Evolutionary conservation across 2,797 vertebrate species (phyloP).

Genomic region (Sebastes umbrosus): DNA sequence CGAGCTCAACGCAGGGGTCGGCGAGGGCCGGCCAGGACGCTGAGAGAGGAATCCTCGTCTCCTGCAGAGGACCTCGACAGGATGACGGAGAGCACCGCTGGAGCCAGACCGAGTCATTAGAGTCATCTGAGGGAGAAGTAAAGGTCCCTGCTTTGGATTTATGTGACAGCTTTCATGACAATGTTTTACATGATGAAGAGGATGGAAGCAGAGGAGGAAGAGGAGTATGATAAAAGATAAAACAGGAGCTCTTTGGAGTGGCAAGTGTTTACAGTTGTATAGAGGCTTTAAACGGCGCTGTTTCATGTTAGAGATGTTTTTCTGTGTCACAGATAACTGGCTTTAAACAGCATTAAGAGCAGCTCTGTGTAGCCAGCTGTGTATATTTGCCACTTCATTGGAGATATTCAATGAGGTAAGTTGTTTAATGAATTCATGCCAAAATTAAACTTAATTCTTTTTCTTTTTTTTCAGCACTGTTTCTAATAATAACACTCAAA

Average conservation of each 20-base stretch:
- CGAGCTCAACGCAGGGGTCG: slow-evolving; percentile 31
- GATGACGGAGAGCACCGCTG: slow-evolving; percentile 40
- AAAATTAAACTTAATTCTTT: not conserved
- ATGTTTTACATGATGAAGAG: slow-evolving; percentile 22
- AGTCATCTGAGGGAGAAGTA: slow-evolving; percentile 8
- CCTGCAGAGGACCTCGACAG: slow-evolving; percentile 40
- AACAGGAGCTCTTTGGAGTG: slow-evolving; percentile 15
- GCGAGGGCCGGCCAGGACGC: slow-evolving; percentile 2
- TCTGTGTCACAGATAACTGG: slow-evolving; percentile 19
- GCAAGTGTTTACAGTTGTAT: slow-evolving; percentile 22
- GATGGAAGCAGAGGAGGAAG: slow-evolving; percentile 13
- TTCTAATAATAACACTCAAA: not conserved
- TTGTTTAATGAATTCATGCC: not conserved
- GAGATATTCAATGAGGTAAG: too few relatives aligned
- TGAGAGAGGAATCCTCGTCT: slow-evolving; percentile 29
- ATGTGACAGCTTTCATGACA: slow-evolving; percentile 42
- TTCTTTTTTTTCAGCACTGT: not conserved
- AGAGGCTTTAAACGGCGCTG: slow-evolving; percentile 6
- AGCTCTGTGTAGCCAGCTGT: not conserved
- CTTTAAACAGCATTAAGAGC: not conserved
- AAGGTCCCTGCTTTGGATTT: slow-evolving; percentile 55
- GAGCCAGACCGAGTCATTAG: slow-evolving; percentile 53
- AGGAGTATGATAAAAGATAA: slow-evolving; percentile 8
- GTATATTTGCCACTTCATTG: not conserved
- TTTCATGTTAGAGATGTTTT: slow-evolving; percentile 18